Base-by-base conservation (phyloP, 1,140 invertebrate genomes). In the Lithobius niger region DNA sequence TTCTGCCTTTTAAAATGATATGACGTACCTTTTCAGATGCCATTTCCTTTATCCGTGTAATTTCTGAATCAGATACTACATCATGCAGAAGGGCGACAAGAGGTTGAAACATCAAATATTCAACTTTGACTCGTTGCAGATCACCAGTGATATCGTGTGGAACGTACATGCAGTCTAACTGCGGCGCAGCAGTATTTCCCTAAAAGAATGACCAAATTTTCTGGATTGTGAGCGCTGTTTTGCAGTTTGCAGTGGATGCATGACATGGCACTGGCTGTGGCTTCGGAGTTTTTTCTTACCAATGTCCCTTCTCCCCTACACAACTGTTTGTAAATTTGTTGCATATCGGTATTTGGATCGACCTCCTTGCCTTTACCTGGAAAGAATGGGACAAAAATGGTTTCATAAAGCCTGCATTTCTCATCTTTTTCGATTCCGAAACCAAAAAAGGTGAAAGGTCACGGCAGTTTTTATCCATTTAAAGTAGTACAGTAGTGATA, bases 51-150 rank as follows among this genome's bases (percentile, higher is more conserved):
- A 99, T 83, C 0, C 82, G 74, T 52, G 85, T 80, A 57, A 97
- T 97, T 71, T 99, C 95, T 1, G 76, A 69, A 65, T 98, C 89
- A 58, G 78, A 82, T 61, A 99, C 79, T 19, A 95, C 83, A 61
- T 96, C 81, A 70, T 95, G 84, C 70, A 86, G 97, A 25, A 97
- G 76, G 26, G 88, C 79, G 61, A 98, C 84, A 52, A 82, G 79
- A 0, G 95, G 96, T 21, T 88, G 78, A 22, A 84, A 70, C 68
- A 84, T 85, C 40, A 86, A 79, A 64, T 92, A 82, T 71, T 99
- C 96, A 66, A 92, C 80, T 71, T 97, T 97, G 53, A 95, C 78
- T 1, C 91, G 92, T 0, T 81, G 85, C 28, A 97, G 85, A 65
- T 72, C 62, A 16, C 48, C 48, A 28, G 73, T 69, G 59, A 82